Evolutionary conservation across 92 coral and sea anemone genomes (phyloP), one percentile per base, ranked within the genome.

Genomic region (Epizoanthus scotinus): DNA sequence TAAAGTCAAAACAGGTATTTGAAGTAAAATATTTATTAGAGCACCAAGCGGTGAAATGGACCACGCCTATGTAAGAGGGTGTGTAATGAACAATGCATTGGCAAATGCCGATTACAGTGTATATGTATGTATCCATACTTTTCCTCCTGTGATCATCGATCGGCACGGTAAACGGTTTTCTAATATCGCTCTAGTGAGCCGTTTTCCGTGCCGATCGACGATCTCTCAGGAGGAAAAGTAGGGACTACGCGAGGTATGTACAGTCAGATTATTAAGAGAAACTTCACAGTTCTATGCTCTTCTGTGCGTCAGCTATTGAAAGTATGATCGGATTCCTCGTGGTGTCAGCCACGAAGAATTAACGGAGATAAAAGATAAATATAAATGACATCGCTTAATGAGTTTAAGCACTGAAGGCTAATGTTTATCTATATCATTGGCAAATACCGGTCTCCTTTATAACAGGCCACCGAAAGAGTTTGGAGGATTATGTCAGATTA

Each of bases 401-500:
- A 52, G 60, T 71, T 71, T 19, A 70, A 70, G 77, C 24, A 70
- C 27, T 70, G 78, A 53, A 53, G 19, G 31, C 62, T 50, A 24
- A 38, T 14, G 57, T 25, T 71, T 47, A 47, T 26, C 67, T 52
- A 53, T 71, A 31, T 38, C 68, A 34, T 42, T 6, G 8, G 26
- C 47, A 75, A 27, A 38, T 15, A 58, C 34, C 28, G 24, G 3
- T 38, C 20, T 40, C 47, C 19, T 59, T 34, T 34, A 34, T 40
- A 58, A 75, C 81, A 60, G 10, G 69, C 54, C 56, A 59, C 68
- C 66, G 25, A 58, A 38, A 34, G 0, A 21, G 67, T 6, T 58
- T 40, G 36, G 20, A 60, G 68, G 36, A 54, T 75, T 58, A 38
- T 36, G 66, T 31, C 81, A 63, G 81, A 75, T 75, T 75, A 75